phyloP scores from a whole-genome alignment of 2,888 invertebrate species.

The Iphiclides podalirius region DNA sequence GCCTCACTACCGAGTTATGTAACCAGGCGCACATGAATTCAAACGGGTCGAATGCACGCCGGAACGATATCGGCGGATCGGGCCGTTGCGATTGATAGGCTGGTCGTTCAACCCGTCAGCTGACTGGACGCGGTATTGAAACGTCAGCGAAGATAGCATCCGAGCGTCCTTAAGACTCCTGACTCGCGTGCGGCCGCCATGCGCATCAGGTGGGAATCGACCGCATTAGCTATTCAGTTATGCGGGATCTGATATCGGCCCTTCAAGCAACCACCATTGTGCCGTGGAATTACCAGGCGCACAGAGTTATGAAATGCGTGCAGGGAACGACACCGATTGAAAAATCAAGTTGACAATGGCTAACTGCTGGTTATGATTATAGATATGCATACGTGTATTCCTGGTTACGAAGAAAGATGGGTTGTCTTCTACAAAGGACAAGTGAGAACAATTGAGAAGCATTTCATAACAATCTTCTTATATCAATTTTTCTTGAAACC shows the following conservation, averaged over 20 bases:
- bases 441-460: too few relatives aligned
- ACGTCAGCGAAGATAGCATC: slow-evolving; percentile 72
- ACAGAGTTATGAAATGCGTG: too few relatives aligned
- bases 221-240: slow-evolving; percentile 73
- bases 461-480: too few relatives aligned
- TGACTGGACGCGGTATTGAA: slow-evolving; percentile 73
- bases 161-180: slow-evolving; percentile 58
- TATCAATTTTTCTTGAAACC: too few relatives aligned
- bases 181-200: slow-evolving; percentile 45
- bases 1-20: not conserved
- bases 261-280: slow-evolving; percentile 53
- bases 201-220: slow-evolving; percentile 45
- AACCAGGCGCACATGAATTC: slow-evolving; percentile 5
- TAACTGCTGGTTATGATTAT: too few relatives aligned
- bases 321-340: too few relatives aligned
- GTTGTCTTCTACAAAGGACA: too few relatives aligned
- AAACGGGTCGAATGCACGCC: slow-evolving; percentile 1
- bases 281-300: slow-evolving; percentile 7
- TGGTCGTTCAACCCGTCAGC: slow-evolving; percentile 26
- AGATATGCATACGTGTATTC: too few relatives aligned
- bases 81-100: slow-evolving; percentile 18
- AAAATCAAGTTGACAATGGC: slow-evolving; percentile 7
- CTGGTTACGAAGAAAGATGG: too few relatives aligned
- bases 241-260: slow-evolving; percentile 64
- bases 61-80: slow-evolving; percentile 16